Evolutionary conservation across 2,113 vertebrate species (phyloP).

Genomic region (Smithornis capensis): DNA sequence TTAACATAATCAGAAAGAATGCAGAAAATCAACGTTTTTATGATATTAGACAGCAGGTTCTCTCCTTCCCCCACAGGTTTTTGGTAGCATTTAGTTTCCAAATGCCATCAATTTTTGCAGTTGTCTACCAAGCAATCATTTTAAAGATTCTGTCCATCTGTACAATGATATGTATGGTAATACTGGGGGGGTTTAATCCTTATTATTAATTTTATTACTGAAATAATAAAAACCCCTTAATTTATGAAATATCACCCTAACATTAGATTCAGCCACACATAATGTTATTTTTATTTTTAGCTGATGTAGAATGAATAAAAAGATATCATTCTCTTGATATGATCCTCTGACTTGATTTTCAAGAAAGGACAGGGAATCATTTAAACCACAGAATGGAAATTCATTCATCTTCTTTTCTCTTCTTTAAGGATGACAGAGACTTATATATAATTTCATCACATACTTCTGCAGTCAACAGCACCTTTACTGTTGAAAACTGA

Average conservation of each 20-base stretch:
- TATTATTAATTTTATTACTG: neutral
- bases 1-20: neutral
- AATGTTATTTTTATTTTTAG: neutral
- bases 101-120: neutral
- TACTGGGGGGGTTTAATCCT: neutral
- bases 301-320: neutral
- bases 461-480: slow-evolving; percentile 41
- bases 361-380: neutral
- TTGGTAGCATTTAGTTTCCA: neutral
- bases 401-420: neutral
- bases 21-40: neutral
- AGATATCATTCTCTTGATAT: neutral
- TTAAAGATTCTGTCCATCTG: neutral
- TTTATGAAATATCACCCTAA: neutral
- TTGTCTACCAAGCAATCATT: neutral
- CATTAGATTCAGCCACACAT: neutral
- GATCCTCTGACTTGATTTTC: neutral
- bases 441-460: slow-evolving; percentile 54
- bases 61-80: neutral
- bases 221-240: neutral
- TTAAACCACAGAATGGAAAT: neutral
- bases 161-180: neutral
- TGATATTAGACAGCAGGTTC: neutral
- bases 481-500: slow-evolving; percentile 52
- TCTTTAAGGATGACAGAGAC: slow-evolving; percentile 11